These are phyloP conservation scores for Corticium candelabrum DNA, from an alignment of 37 sponge, comb jelly and placozoan species.

Conservation along the genomic window DNA sequence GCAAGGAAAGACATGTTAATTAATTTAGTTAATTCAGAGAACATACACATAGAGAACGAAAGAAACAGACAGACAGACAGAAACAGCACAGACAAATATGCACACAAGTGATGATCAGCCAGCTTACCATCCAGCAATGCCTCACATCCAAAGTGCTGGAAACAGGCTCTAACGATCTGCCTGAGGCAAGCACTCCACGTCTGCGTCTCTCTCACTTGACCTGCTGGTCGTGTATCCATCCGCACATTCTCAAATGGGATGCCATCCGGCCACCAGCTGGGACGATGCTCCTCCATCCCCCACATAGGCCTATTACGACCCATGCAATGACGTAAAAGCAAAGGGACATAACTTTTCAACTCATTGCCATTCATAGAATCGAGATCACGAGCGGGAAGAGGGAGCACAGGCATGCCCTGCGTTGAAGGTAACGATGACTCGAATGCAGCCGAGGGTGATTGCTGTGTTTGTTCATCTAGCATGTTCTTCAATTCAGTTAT, in stretches of 20 bases:
- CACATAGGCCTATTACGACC: not conserved
- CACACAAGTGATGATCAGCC: too few relatives aligned
- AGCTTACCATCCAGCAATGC: not conserved
- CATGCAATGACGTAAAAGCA: not conserved
- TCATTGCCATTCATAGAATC: not conserved
- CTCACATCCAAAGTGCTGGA: not conserved
- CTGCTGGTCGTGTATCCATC: not conserved
- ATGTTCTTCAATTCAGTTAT: not conserved
- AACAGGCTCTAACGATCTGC: not conserved
- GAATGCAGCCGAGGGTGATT: not conserved
- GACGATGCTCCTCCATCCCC: constrained; percentile 1
- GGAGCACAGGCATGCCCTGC: not conserved
- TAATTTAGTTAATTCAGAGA: too few relatives aligned
- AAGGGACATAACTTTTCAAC: not conserved
- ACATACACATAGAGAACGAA: not conserved
- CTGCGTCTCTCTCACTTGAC: not conserved
- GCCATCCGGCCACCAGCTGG: not conserved
- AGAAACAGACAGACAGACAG: not conserved
- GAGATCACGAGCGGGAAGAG: not conserved
- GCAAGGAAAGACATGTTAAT: too few relatives aligned
- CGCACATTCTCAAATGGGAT: not conserved
- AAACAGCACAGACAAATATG: too few relatives aligned
- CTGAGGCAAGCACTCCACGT: not conserved
- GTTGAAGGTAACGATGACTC: not conserved
- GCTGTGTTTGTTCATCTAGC: not conserved